These are phyloP conservation scores for Ctenicera cuprea DNA, from an alignment of 2,888 invertebrate genomes.

Conservation along the genomic window DNA sequence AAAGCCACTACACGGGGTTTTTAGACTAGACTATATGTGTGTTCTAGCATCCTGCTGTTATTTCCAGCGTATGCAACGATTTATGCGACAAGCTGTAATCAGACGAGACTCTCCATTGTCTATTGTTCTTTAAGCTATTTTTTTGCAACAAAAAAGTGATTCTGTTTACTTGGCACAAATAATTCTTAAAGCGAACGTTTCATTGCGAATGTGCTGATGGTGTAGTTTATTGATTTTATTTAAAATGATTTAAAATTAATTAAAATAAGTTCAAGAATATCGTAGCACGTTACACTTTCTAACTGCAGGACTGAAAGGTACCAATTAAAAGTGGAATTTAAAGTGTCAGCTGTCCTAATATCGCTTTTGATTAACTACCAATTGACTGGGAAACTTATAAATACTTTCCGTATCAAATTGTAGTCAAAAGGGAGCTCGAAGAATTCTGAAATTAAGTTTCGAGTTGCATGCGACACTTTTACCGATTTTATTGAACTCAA, in stretches of 20 bases:
- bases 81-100: constrained; percentile 13
- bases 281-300: not conserved
- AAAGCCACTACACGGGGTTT: too few species aligned
- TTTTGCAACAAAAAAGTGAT: not conserved
- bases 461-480: constrained; percentile 37
- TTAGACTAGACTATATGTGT: too few species aligned
- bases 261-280: not conserved
- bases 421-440: constrained; percentile 36
- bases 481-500: constrained; percentile 28
- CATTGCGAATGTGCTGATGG: too few species aligned
- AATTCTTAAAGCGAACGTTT: too few species aligned
- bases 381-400: constrained; percentile 36
- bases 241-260: not conserved
- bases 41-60: not conserved
- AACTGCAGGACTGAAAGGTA: not conserved
- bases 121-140: not conserved
- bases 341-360: constrained; percentile 25
- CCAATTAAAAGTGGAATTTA: constrained; percentile 13
- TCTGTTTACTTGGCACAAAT: not conserved
- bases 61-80: not conserved
- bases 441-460: constrained; percentile 47
- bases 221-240: not conserved
- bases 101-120: not conserved
- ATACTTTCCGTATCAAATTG: constrained; percentile 37
- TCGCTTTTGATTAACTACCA: constrained; percentile 41